These are phyloP conservation scores for Chrysodeixis includens DNA, from an alignment of 2,888 invertebrate species.

Conservation along the genomic window DNA sequence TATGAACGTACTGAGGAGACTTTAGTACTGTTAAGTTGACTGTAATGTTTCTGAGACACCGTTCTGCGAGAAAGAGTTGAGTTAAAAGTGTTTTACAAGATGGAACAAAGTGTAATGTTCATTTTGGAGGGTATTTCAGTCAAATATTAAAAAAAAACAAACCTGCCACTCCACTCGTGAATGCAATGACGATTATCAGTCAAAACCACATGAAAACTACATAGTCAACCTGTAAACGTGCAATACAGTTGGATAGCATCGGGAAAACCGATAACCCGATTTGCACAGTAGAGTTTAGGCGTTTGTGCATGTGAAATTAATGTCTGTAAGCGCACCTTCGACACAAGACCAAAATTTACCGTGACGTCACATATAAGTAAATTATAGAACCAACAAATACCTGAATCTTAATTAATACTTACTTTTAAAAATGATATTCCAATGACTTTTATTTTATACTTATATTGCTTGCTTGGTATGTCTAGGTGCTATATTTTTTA, in stretches of 20 bases:
- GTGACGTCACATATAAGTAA: too few species aligned
- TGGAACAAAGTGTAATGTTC: neutral
- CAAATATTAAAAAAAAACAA: too few species aligned
- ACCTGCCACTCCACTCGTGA: neutral
- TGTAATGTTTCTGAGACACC: constrained; percentile 20
- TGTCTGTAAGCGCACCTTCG: neutral
- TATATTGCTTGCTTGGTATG: too few species aligned
- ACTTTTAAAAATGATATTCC: too few species aligned
- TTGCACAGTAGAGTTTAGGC: constrained; percentile 7
- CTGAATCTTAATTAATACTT: too few species aligned
- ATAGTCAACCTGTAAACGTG: neutral
- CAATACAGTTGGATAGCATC: neutral
- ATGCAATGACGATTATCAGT: neutral
- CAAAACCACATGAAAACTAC: neutral
- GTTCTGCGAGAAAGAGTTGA: neutral
- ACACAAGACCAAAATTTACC: neutral
- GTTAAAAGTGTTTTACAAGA: neutral
- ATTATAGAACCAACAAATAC: too few species aligned
- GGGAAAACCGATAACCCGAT: constrained; percentile 6
- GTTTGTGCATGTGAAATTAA: constrained; percentile 8
- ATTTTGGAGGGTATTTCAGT: neutral
- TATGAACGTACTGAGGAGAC: constrained; percentile 11
- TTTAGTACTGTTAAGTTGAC: constrained; percentile 24
- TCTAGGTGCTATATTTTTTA: too few species aligned
- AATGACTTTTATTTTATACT: too few species aligned